These are phyloP conservation scores for Liasis olivaceus DNA, from an alignment of 2,797 vertebrate genomes.

Conservation along the genomic window DNA sequence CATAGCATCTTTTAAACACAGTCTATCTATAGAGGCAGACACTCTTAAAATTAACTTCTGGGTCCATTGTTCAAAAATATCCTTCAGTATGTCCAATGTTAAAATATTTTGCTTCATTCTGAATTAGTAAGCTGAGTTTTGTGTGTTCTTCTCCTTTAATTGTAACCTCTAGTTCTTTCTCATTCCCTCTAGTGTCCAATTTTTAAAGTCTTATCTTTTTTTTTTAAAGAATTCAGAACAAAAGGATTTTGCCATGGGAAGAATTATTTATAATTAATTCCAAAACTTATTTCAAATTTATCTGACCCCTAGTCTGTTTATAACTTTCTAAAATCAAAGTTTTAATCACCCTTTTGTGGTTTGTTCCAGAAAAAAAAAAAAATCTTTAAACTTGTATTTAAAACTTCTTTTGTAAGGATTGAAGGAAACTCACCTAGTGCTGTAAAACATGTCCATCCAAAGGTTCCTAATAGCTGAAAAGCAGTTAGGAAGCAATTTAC, in stretches of 20 bases:
- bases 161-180: not conserved
- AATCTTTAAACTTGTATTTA: not conserved
- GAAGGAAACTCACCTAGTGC: not conserved
- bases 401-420: not conserved
- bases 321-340: not conserved
- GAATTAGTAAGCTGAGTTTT: not conserved
- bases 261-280: too few relatives aligned
- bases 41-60: not conserved
- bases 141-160: not conserved
- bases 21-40: not conserved
- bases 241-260: too few relatives aligned
- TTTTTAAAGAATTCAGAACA: not conserved
- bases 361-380: not conserved
- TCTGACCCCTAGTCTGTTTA: not conserved
- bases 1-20: not conserved
- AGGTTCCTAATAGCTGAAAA: not conserved
- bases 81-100: not conserved
- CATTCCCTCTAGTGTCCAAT: not conserved
- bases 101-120: not conserved
- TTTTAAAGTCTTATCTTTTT: not conserved
- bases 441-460: not conserved
- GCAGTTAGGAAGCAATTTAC: not conserved
- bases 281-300: too few relatives aligned
- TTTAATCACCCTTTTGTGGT: not conserved
- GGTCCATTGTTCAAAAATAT: not conserved